Evolutionary conservation across 2,113 vertebrate genomes (phyloP), one percentile per base, ranked within the genome.

Genomic region (Platysternon megacephalum): DNA sequence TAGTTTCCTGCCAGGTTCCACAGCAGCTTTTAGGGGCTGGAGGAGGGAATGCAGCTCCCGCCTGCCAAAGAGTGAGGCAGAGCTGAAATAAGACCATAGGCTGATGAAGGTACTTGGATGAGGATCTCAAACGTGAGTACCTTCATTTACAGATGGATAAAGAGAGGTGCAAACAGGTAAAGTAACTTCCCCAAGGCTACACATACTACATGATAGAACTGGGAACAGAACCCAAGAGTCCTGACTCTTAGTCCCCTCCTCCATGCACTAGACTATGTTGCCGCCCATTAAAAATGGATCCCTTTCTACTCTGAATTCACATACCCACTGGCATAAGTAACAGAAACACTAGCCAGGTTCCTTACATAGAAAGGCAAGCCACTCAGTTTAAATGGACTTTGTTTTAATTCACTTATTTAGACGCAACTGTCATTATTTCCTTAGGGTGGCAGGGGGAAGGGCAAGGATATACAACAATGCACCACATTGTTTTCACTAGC

Each of bases 371-470:
- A 98, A 98, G 97, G 97, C 91, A 98, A 94, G 97, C 94, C 95
- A 95, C 56, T 97, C 97, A 89, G 93, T 90, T 98, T 97, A 96
- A 97, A 96, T 96, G 93, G 96, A 97, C 95, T 98, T 95, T 95
- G 74, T 87, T 98, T 98, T 97, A 98, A 97, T 98, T 98, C 91
- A 97, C 95, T 98, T 96, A 94, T 78, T 97, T 96, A 95, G 94
- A 97, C 97, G 97, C 96, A 97, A 96, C 28, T 97, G 96, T 94
- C 95, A 95, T 96, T 97, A 96, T 91, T 96, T 96, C 95, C 91
- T 79, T 72, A 83, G 82, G 84, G 93, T 90, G 72, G 17, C 13
- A 83, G 96, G 65, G 82, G 90, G 35, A 85, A 90, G 97, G 52
- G 52, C 21, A 22, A 96, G 26, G 44, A 35, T 44, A 49, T 79